A percentile compares a stretch with the other conserved stretches of the same genome.
These are phyloP conservation scores for Percopsis omiscomaycus DNA, from an alignment of 2,797 vertebrate genomes.

Conservation along the genomic window DNA sequence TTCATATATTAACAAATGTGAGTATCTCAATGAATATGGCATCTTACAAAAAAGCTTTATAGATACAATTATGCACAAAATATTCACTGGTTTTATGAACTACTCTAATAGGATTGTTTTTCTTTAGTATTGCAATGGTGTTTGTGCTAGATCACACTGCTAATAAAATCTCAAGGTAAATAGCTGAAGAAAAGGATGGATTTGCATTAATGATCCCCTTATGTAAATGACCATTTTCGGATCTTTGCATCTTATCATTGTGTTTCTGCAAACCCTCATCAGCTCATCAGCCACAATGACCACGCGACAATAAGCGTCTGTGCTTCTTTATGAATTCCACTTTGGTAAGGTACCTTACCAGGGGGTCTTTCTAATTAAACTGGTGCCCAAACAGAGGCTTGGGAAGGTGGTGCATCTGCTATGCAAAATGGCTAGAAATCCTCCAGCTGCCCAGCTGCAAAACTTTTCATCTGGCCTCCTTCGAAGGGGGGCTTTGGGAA, in stretches of 20 bases:
- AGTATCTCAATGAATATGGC: no score
- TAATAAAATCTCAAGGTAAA: slow-evolving; percentile 51
- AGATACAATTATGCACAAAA: not conserved
- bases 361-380: slow-evolving; percentile 82
- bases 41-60: no score
- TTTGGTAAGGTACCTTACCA: slow-evolving; percentile 67
- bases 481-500: slow-evolving; percentile 66
- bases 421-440: slow-evolving; percentile 64
- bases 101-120: slow-evolving; percentile 13
- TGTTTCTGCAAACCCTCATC: slow-evolving; percentile 35
- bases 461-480: slow-evolving; percentile 72
- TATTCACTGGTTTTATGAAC: not conserved
- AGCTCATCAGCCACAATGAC: slow-evolving; percentile 62
- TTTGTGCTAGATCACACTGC: slow-evolving; percentile 27
- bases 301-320: slow-evolving; percentile 62
- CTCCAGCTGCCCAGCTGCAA: slow-evolving; percentile 71
- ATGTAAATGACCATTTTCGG: slow-evolving; percentile 60
- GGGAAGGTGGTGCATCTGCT: slow-evolving; percentile 68
- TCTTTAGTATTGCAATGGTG: slow-evolving; percentile 14
- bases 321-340: slow-evolving; percentile 60
- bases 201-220: slow-evolving; percentile 58
- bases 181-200: slow-evolving; percentile 41
- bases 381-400: slow-evolving; percentile 61
- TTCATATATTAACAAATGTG: no score
- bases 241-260: slow-evolving; percentile 52